Evolutionary conservation across 1,140 invertebrate genomes (phyloP).

Genomic region (Drosophila ambigua): DNA sequence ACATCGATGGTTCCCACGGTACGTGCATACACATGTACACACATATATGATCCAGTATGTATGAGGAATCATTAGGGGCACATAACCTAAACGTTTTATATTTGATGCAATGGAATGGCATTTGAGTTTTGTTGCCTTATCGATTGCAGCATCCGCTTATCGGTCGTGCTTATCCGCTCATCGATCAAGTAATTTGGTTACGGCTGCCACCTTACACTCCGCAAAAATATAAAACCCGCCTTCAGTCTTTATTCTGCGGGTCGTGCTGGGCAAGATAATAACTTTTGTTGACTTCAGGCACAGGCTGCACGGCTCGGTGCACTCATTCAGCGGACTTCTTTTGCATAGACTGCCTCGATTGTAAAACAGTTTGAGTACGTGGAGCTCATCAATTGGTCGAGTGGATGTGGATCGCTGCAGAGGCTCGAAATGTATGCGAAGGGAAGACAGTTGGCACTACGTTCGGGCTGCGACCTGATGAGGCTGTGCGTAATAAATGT

Average conservation of each 20-base stretch:
- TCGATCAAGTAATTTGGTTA: slow-evolving; percentile 48
- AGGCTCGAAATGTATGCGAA: slow-evolving; percentile 37
- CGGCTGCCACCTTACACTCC: slow-evolving; percentile 32
- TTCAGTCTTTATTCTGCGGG: slow-evolving; percentile 27
- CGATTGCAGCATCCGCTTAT: too few relatives aligned
- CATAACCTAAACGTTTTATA: too few relatives aligned
- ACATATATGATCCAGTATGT: too few relatives aligned
- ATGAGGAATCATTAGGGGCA: too few relatives aligned
- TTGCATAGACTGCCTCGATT: slow-evolving; percentile 45
- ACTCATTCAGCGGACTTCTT: slow-evolving; percentile 30
- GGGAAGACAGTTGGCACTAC: slow-evolving; percentile 35
- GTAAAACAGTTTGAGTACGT: slow-evolving; percentile 55
- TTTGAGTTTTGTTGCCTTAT: too few relatives aligned
- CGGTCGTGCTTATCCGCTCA: slow-evolving; percentile 29
- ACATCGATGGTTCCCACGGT: too few relatives aligned
- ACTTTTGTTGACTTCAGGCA: slow-evolving; percentile 40
- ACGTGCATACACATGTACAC: too few relatives aligned
- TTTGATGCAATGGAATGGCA: too few relatives aligned
- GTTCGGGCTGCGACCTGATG: slow-evolving; percentile 22
- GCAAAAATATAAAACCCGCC: slow-evolving; percentile 22
- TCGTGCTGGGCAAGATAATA: slow-evolving; percentile 23
- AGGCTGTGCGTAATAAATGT: slow-evolving; percentile 63
- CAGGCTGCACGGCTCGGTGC: slow-evolving; percentile 1
- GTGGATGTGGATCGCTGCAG: slow-evolving; percentile 25
- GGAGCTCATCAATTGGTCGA: slow-evolving; percentile 61